Conservation (phyloP, 30 jellyfish, hydroid and myxozoan genomes). For the Nemopilema nomurai region DNA sequence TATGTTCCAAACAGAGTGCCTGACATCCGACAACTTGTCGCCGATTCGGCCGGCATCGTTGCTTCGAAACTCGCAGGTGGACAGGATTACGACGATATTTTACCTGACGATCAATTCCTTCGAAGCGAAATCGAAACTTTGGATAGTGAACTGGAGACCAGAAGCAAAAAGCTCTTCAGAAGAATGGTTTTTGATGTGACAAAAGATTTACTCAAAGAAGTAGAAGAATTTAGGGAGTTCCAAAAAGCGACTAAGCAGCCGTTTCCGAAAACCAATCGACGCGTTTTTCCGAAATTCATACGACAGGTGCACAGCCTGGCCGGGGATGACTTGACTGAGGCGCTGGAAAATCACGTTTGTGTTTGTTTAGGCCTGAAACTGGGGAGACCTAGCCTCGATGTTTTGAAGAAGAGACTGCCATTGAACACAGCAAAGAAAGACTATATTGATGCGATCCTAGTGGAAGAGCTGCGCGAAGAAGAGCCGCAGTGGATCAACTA, state of each 20-base stretch:
- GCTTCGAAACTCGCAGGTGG: conserved; percentile 17
- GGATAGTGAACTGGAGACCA: conserved; percentile 50
- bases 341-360: conserved; percentile 76
- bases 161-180: conserved; percentile 60
- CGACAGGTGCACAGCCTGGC: conserved; percentile 66
- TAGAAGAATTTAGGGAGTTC: conserved; percentile 58
- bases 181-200: conserved; percentile 86
- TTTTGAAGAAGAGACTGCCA: conserved; percentile 87
- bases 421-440: conserved; percentile 91
- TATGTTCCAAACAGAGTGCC: conserved; percentile 71
- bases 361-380: conserved; percentile 70
- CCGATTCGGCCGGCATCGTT: conserved; percentile 64
- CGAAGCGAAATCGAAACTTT: conserved; percentile 7
- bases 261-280: conserved; percentile 74
- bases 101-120: conserved; percentile 49
- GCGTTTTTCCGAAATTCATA: conserved; percentile 86
- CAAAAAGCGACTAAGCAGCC: conserved; percentile 72
- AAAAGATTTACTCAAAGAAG: conserved; percentile 71
- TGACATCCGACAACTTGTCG: conserved; percentile 61
- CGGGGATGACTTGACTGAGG: conserved; percentile 67
- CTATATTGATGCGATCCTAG: conserved; percentile 94
- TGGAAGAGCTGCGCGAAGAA: conserved; percentile 97
- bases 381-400: conserved; percentile 91
- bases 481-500: conserved; percentile 97
- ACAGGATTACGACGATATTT: conserved; percentile 33